Evolutionary conservation across 2,888 invertebrate genomes (phyloP).

Genomic region (Oligia fasciuncula): DNA sequence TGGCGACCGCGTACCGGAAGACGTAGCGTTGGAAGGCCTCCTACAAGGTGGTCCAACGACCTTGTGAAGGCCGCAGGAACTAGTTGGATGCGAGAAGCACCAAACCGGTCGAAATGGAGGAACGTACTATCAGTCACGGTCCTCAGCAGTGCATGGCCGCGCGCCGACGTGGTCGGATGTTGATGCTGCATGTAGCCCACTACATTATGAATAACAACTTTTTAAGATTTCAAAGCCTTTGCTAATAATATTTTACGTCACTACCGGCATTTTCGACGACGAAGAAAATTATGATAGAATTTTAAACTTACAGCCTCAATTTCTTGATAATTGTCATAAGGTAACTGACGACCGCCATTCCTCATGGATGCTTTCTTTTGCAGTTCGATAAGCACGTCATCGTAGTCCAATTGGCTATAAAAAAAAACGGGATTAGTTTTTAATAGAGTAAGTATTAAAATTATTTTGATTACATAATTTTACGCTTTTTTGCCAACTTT

Average conservation of each 20-base stretch:
- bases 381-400: constrained; percentile 75
- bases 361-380: constrained; percentile 45
- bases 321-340: constrained; percentile 83
- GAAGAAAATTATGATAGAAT: background rate
- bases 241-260: background rate
- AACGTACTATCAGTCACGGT: no score
- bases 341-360: constrained; percentile 73
- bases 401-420: constrained; percentile 79
- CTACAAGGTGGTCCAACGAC: no score
- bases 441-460: background rate
- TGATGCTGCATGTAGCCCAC: no score
- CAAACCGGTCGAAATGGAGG: no score
- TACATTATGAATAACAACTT: background rate
- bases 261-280: background rate
- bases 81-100: no score
- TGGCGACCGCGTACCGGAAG: no score
- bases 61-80: no score
- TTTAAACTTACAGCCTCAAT: constrained; percentile 73
- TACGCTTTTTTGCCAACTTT: no score
- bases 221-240: background rate
- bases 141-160: no score
- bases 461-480: no score
- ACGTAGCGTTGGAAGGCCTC: no score
- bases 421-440: constrained; percentile 23
- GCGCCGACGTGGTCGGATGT: no score